Base-by-base conservation (phyloP, 2,888 invertebrate species). In the Ganaspis brasiliensis region DNA sequence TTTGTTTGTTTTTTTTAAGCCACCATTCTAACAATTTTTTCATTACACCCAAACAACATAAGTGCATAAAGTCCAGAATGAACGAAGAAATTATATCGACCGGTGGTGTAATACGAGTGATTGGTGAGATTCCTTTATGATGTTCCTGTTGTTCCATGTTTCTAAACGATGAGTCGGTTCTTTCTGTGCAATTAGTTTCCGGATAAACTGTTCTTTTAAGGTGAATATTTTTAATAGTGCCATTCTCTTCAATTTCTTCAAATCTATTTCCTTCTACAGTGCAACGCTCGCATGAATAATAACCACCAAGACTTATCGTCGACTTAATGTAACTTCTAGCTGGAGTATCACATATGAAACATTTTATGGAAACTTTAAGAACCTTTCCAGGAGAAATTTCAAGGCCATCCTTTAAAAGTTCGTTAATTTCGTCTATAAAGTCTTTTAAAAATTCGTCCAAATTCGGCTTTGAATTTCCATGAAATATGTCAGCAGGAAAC, bases 281-380 rank as follows among this genome's bases (percentile, higher is more conserved):
- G 63, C 82, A 84, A 26, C 82, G 56, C 55, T 82, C 80, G 59
- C 82, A 83, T 10, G 81, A 73, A 61, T 74, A 31, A 40, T 78
- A 77, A 2, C 83, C 82, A 10, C 63, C 74, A 52, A 82, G 81
- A 9, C 82, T 78, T 74, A 78, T 78, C 12, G 76, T 76, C 49
- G 70, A 57, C 72, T 83, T 82, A 6, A 82, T 14, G 5, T 76
- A 78, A 35, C 77, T 55, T 37, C 82, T 73, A 26, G 79, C 81
- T 1, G 81, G 83, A 16, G 75, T 73, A 14, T 83, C 82, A 8
- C 77, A 81, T 14, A 80, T 61, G 24, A 82, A 77, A 31, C 79
- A 80, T 75, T 81, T 77, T 14, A 84, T 24, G 4, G 45, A 12
- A 19, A 81, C 57, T 49, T 76, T 31, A 40, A 75, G 79, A 1